A percentile compares a stretch with the other conserved stretches of the same genome.
phyloP scores from a whole-genome alignment of 2,888 invertebrate species.

The Drosophila rubida region DNA sequence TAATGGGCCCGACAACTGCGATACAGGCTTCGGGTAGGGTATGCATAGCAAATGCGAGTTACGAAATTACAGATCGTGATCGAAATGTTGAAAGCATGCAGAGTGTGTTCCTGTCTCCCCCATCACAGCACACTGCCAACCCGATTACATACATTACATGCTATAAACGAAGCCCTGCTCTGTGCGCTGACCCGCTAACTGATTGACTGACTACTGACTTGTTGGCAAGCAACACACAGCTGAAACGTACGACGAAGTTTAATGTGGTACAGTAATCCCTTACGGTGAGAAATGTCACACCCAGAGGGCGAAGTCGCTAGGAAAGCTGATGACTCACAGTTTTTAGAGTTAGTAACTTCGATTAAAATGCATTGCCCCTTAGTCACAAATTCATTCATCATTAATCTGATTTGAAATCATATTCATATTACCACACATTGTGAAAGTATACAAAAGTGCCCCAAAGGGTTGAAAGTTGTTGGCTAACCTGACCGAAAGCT shows the following conservation, averaged over 20 bases:
- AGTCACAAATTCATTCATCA: not conserved
- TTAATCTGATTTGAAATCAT: not conserved
- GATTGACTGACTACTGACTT: not conserved
- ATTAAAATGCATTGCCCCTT: no score
- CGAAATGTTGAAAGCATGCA: constrained; percentile 59
- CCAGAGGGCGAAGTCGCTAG: not conserved
- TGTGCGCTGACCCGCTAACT: not conserved
- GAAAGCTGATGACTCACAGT: no score
- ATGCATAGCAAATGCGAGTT: constrained; percentile 53
- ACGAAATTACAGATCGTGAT: constrained; percentile 69
- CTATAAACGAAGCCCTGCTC: not conserved
- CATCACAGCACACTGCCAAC: constrained; percentile 29
- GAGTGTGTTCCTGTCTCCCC: constrained; percentile 32
- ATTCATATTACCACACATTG: not conserved
- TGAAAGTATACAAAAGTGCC: not conserved
- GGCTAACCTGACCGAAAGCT: not conserved
- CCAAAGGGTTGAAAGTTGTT: constrained; percentile 1
- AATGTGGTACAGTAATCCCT: not conserved
- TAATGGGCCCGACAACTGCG: constrained; percentile 3
- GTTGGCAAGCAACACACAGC: not conserved
- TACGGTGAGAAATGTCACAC: no score
- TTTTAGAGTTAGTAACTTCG: no score
- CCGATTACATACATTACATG: constrained; percentile 60
- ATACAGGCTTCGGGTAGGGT: not conserved
- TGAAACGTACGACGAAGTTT: not conserved